phyloP scores from a whole-genome alignment of 2,888 invertebrate genomes.

The Vanessa cardui region DNA sequence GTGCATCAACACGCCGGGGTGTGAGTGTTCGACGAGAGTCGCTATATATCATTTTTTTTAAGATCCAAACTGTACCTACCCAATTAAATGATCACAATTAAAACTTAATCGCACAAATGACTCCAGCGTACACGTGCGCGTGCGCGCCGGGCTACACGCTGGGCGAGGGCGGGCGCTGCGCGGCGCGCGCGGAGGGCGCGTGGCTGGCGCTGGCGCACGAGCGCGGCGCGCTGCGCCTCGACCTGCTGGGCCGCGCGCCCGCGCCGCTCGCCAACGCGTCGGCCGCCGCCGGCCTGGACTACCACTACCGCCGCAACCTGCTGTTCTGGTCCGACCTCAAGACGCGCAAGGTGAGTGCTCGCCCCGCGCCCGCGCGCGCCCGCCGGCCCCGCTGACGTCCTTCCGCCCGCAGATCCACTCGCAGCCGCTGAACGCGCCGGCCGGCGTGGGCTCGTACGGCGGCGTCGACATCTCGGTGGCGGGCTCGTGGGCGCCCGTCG shows the following conservation, averaged over 20 bases:
- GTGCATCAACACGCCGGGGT: constrained; percentile 93
- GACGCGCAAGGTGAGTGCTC: constrained; percentile 86
- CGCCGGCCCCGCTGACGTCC: no score
- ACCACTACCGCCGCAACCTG: constrained; percentile 88
- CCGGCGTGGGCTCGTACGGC: constrained; percentile 67
- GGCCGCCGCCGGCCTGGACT: constrained; percentile 88
- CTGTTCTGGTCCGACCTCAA: constrained; percentile 96
- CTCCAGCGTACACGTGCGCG: constrained; percentile 88
- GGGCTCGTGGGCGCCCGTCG: constrained; percentile 94
- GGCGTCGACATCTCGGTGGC: constrained; percentile 88
- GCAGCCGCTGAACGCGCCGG: constrained; percentile 77
- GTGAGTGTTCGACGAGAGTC: constrained; percentile 51
- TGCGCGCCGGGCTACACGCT: constrained; percentile 91
- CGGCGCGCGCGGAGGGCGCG: constrained; percentile 81
- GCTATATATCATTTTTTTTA: no score
- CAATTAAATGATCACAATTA: no score
- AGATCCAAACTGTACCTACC: no score
- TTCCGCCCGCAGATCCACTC: constrained; percentile 80
- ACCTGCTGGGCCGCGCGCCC: constrained; percentile 87
- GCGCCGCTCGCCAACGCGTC: constrained; percentile 84
- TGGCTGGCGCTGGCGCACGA: constrained; percentile 82
- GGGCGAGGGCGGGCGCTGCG: constrained; percentile 84
- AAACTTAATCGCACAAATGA: no score
- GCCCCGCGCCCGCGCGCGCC: no score
- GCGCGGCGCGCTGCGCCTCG: constrained; percentile 85